These are phyloP conservation scores for Amblyteles armatorius DNA, from an alignment of 2,888 invertebrate genomes.

Conservation along the genomic window DNA sequence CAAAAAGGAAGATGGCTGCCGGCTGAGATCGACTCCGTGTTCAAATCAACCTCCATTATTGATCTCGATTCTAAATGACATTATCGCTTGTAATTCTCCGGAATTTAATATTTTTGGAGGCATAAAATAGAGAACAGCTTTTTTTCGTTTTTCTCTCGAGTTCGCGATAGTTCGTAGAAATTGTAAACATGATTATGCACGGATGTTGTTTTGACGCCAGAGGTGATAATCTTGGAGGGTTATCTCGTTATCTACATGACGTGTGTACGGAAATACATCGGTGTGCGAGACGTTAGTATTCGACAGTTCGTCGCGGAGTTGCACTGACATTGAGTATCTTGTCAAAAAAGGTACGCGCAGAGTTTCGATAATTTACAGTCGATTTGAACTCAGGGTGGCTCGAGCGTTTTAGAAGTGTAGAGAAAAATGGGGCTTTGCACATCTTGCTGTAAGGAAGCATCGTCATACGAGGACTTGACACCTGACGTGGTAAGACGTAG, in stretches of 20 bases:
- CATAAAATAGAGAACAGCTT: neutral
- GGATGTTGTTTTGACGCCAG: constrained; percentile 9
- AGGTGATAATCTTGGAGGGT: neutral
- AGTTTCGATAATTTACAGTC: neutral
- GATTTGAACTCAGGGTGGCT: neutral
- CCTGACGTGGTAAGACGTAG: constrained; percentile 86
- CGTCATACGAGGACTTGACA: constrained; percentile 86
- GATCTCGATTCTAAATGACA: neutral
- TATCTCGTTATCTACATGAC: constrained; percentile 4
- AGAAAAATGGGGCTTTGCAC: constrained; percentile 82
- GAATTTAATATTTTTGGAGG: neutral
- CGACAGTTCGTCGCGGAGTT: neutral
- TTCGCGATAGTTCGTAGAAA: neutral
- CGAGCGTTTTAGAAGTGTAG: neutral
- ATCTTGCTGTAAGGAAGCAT: constrained; percentile 86
- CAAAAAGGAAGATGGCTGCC: constrained; percentile 64
- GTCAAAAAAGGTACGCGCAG: neutral
- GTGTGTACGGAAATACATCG: neutral
- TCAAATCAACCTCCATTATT: constrained; percentile 9
- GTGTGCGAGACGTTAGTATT: neutral
- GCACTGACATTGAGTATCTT: neutral
- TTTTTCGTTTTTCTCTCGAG: no score
- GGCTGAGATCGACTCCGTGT: constrained; percentile 6
- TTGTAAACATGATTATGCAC: neutral
- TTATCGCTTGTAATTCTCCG: neutral